Conservation (phyloP, 1,140 invertebrate genomes). For the Schlechtendalia chinensis region DNA sequence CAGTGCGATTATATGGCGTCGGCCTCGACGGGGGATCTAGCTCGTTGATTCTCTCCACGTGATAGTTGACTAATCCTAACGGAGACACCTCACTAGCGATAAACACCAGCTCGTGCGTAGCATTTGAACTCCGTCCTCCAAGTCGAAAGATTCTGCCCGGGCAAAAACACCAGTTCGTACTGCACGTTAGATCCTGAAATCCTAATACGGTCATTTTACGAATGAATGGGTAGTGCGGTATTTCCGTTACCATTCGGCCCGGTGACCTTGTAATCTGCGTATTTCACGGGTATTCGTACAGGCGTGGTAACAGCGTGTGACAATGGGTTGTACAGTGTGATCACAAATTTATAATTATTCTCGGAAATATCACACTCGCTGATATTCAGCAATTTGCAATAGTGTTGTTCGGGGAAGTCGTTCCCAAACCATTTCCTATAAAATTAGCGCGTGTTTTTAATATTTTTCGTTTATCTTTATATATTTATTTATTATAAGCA, state of each 20-base stretch:
- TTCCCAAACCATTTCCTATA: conserved; percentile 51
- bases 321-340: conserved; percentile 61
- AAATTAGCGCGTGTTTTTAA: neutral
- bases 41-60: conserved; percentile 51
- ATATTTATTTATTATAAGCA: too few species aligned
- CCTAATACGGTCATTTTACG: neutral
- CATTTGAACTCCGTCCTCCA: conserved; percentile 56
- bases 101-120: conserved; percentile 58
- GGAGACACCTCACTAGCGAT: conserved; percentile 57
- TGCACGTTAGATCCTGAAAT: conserved; percentile 53
- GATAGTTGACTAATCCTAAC: conserved; percentile 57
- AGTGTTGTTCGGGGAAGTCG: conserved; percentile 53
- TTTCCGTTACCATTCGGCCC: conserved; percentile 52
- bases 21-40: conserved; percentile 11
- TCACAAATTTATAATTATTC: conserved; percentile 55
- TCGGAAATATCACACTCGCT: conserved; percentile 60
- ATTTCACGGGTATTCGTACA: conserved; percentile 54
- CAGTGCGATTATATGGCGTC: conserved; percentile 20
- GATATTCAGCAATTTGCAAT: conserved; percentile 58
- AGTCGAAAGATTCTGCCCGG: conserved; percentile 55
- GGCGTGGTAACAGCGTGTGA: conserved; percentile 52
- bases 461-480: too few species aligned
- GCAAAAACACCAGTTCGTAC: conserved; percentile 56
- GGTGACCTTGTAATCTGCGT: conserved; percentile 52
- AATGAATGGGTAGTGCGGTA: neutral